Evolutionary conservation across 2,888 invertebrate genomes (phyloP), one percentile per base, ranked within the genome.

Genomic region (Acrobasis consociella): DNA sequence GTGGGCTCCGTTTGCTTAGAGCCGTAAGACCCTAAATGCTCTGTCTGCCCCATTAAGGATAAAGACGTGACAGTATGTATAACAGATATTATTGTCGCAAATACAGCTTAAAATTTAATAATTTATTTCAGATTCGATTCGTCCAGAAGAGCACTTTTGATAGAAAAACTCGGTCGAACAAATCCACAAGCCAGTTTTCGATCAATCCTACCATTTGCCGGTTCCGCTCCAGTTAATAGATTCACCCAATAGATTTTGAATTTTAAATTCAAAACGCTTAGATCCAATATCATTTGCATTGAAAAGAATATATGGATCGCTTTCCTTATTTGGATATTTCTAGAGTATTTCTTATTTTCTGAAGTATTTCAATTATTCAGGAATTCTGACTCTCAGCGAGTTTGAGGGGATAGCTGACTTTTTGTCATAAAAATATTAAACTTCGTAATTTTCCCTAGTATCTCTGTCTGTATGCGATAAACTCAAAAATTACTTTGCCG

Each of bases 251-350:
- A 58, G 60, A 71, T 66, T 68, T 64, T 66, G 65, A 69, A 69
- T 73, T 72, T 66, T 51, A 72, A 73, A 69, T 64, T 5, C 63
- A 59, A 66, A 50, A 31, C 61, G 67, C 60, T 65, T 65, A 64
- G 69, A 67, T 66, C 70, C 74, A 75, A 73, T 72, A 67, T 72
- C 69, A 67, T 73, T 72, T 71, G 68, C 69, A 72, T 70, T 63
- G 49, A 64, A 61, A 67, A 65, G 60, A 60, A 60, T 17, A 60
- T 15, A 49, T 16, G 59, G 37, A 17, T 9, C 60, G 17, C 42
- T 16, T 10, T 7, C 9, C 10, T 5, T 38, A 15, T 15, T 7
- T 39, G 5, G 55, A 11, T 16, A n/a, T 13, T 37, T 31, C 5
- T 31, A 1, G 31, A 31, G 22, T 11, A 31, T 52, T 52, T 31